These are phyloP conservation scores for Pristionchus maxplancki DNA, from an alignment of 2,888 invertebrate species.

Conservation along the genomic window DNA sequence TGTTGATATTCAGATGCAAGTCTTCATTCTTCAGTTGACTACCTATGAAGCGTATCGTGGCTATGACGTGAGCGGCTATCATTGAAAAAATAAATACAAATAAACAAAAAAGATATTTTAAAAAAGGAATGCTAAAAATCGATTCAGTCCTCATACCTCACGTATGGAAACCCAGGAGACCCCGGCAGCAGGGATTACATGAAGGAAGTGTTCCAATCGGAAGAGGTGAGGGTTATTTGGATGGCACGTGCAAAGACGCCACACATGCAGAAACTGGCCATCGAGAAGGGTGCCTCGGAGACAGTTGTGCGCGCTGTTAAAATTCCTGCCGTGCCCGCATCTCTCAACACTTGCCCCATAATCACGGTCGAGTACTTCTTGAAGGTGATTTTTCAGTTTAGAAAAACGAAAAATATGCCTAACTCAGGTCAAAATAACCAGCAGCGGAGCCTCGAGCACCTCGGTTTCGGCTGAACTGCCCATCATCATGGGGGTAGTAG, in stretches of 20 bases:
- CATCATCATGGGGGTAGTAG: too few species aligned
- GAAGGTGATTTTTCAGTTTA: neutral
- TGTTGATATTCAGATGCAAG: neutral
- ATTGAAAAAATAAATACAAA: too few species aligned
- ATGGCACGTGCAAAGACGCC: neutral
- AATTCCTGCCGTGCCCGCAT: neutral
- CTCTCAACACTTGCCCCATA: neutral
- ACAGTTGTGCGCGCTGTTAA: neutral
- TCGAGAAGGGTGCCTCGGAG: neutral
- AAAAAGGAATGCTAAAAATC: too few species aligned
- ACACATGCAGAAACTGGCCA: neutral
- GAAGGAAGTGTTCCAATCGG: neutral
- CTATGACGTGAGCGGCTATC: too few species aligned
- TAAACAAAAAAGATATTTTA: too few species aligned
- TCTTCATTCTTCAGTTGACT: neutral
- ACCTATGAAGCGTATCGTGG: neutral
- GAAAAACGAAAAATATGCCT: too few species aligned
- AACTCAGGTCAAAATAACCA: too few species aligned
- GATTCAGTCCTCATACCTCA: too few species aligned
- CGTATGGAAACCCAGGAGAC: too few species aligned
- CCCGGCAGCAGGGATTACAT: neutral
- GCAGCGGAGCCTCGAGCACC: too few species aligned
- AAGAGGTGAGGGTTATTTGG: neutral
- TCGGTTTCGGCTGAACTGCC: too few species aligned
- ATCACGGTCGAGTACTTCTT: neutral